These are phyloP conservation scores for Thymelicus sylvestris DNA, from an alignment of 2,888 invertebrate genomes.

Conservation along the genomic window DNA sequence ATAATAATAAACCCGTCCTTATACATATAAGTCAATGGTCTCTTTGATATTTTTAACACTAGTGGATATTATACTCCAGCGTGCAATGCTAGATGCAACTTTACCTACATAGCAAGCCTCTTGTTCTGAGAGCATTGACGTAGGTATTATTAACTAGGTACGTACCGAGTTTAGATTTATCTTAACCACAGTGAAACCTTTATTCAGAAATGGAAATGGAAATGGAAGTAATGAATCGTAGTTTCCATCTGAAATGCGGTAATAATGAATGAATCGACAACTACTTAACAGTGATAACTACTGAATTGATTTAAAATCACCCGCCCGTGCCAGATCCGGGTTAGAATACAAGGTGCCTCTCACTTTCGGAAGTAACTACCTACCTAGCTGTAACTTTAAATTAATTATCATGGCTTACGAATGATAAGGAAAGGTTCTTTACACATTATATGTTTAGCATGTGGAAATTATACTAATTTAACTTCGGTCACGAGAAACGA, in stretches of 20 bases:
- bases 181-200: no score
- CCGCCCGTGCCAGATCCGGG: constrained; percentile 3
- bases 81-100: no score
- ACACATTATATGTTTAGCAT: background rate
- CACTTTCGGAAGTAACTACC: background rate
- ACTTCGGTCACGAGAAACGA: no score
- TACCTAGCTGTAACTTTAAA: background rate
- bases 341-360: constrained; percentile 5
- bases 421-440: background rate
- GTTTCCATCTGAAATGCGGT: background rate
- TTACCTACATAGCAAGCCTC: no score
- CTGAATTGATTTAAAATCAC: constrained; percentile 2
- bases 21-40: no score
- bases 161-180: no score
- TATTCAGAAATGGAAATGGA: background rate
- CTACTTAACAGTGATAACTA: background rate
- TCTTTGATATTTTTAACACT: no score
- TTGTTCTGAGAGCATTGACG: no score
- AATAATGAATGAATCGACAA: background rate
- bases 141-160: no score
- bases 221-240: background rate
- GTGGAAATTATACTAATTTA: background rate
- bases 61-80: no score
- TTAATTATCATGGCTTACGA: constrained; percentile 3
- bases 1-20: no score